Percentiles rank a stretch among this genome's conserved stretches.
Conservation (phyloP, 2,797 vertebrate species). For the Helarctos malayanus region DNA sequence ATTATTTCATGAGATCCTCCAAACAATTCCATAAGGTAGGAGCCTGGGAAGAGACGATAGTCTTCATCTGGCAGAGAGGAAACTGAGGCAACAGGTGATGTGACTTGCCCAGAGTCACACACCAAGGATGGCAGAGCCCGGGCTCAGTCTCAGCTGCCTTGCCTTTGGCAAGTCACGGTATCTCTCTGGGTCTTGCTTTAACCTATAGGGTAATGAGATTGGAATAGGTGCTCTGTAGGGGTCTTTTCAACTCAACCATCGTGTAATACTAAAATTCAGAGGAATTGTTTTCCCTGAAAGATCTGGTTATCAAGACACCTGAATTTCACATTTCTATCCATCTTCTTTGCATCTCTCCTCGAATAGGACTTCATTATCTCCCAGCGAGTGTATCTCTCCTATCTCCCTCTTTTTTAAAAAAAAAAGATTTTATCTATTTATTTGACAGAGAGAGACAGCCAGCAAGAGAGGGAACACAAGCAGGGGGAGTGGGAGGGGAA, state of each 20-base stretch:
- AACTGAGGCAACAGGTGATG: background rate
- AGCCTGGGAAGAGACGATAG: background rate
- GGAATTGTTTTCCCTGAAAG: constrained; percentile 4
- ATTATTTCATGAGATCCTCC: background rate
- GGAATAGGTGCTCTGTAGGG: background rate
- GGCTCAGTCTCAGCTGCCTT: background rate
- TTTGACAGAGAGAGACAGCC: no score
- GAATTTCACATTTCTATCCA: background rate
- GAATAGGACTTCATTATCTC: background rate
- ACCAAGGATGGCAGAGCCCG: background rate
- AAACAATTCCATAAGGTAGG: background rate
- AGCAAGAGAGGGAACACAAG: no score
- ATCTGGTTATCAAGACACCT: background rate
- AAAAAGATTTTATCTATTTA: no score
- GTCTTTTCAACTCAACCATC: background rate
- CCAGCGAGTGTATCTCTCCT: background rate
- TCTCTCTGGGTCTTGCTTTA: background rate
- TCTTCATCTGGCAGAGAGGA: background rate
- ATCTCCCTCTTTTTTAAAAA: background rate
- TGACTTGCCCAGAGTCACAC: background rate
- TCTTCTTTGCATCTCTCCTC: background rate
- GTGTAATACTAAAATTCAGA: background rate
- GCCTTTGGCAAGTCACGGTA: background rate
- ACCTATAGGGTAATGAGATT: background rate
- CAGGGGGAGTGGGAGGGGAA: no score